Evolutionary conservation across 37 sponge, comb jelly and placozoan species (phyloP).

Genomic region (Petrosia ficiformis): DNA sequence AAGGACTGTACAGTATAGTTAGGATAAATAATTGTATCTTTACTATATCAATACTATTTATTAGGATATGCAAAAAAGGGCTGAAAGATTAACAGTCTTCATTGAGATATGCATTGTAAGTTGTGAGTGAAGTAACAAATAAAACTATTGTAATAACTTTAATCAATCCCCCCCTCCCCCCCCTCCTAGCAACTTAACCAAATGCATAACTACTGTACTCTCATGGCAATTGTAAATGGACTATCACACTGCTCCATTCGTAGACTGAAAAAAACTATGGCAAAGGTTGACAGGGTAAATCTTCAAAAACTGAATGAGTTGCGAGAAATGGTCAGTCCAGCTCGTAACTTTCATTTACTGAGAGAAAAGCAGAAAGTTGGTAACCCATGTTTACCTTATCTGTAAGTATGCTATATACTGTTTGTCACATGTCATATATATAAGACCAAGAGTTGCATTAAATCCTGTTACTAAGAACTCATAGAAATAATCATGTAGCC

Average conservation of each 20-base stretch:
- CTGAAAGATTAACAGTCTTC: conserved; percentile 71
- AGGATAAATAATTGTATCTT: too few species aligned
- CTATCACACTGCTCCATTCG: conserved; percentile 74
- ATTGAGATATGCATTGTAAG: conserved; percentile 75
- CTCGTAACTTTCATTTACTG: conserved; percentile 70
- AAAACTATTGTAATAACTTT: background rate
- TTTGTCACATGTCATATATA: too few species aligned
- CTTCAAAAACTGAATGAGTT: conserved; percentile 56
- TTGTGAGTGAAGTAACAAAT: background rate
- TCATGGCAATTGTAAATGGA: conserved; percentile 82
- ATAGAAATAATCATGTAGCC: too few species aligned
- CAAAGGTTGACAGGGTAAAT: conserved; percentile 65
- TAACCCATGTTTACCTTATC: conserved; percentile 85
- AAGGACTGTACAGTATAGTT: too few species aligned
- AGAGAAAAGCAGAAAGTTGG: conserved; percentile 64
- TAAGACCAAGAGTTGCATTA: too few species aligned
- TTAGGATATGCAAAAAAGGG: conserved; percentile 44
- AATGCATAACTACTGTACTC: conserved; percentile 87
- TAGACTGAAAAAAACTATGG: conserved; percentile 81
- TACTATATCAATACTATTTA: too few species aligned
- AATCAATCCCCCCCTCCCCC: background rate
- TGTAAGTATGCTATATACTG: conserved; percentile 45
- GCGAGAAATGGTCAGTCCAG: conserved; percentile 68
- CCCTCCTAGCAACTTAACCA: conserved; percentile 63
- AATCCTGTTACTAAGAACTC: too few species aligned